These are phyloP conservation scores for Aspidoscelis tigris DNA, from an alignment of 2,113 vertebrate genomes.

Conservation along the genomic window DNA sequence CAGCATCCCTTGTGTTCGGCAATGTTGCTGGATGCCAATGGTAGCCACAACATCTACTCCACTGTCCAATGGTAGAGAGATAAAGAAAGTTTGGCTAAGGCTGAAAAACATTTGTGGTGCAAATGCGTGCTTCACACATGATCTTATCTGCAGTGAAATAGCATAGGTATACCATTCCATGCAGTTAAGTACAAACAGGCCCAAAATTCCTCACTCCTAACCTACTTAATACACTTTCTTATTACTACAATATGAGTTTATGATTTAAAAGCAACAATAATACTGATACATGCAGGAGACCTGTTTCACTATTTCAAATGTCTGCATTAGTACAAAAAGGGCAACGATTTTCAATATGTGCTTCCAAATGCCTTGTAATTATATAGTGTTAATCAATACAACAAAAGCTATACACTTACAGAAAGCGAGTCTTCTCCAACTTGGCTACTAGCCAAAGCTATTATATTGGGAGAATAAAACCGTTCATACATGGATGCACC, in stretches of 20 bases:
- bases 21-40: too few species aligned
- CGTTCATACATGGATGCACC: slow-evolving; percentile 98
- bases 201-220: too few species aligned
- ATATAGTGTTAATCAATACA: not conserved
- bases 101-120: too few species aligned
- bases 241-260: too few species aligned
- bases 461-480: slow-evolving; percentile 97
- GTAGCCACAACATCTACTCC: too few species aligned
- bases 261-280: not conserved
- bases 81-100: too few species aligned
- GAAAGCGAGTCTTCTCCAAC: slow-evolving; percentile 98
- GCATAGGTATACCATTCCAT: too few species aligned
- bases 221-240: not conserved
- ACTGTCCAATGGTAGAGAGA: too few species aligned
- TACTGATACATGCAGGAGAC: not conserved
- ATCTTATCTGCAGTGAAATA: too few species aligned
- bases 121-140: too few species aligned
- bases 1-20: too few species aligned
- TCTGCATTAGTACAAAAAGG: not conserved
- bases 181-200: too few species aligned
- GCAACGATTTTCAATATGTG: not conserved
- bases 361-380: not conserved
- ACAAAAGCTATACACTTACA: slow-evolving; percentile 76
- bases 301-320: not conserved
- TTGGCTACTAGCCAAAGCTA: slow-evolving; percentile 97